Conservation (phyloP, 2,888 invertebrate genomes). For the Cylloceria caligata region DNA sequence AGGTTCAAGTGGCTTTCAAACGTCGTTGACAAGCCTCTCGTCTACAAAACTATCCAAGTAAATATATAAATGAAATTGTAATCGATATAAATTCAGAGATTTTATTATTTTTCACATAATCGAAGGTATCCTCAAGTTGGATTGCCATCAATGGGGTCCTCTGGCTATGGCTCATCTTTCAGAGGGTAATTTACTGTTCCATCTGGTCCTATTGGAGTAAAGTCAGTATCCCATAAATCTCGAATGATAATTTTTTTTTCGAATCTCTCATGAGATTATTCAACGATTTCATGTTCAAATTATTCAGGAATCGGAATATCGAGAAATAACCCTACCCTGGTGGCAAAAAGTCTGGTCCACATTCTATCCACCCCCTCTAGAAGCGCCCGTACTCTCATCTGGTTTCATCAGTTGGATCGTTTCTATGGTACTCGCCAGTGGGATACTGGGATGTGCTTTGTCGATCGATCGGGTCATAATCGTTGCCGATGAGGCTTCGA, state of each 20-base stretch:
- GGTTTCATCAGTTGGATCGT: conserved; percentile 80
- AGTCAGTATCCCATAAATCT: conserved; percentile 71
- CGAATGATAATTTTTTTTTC: background rate
- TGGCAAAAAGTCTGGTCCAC: conserved; percentile 81
- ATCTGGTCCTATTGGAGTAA: conserved; percentile 80
- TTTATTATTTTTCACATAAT: background rate
- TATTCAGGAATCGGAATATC: conserved; percentile 75
- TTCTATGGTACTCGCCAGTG: conserved; percentile 76
- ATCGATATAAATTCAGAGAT: background rate
- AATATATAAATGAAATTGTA: background rate
- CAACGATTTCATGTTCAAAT: background rate
- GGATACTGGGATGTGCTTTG: conserved; percentile 68
- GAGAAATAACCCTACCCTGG: conserved; percentile 76
- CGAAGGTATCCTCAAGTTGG: conserved; percentile 77
- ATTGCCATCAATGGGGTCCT: conserved; percentile 73
- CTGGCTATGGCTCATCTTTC: conserved; percentile 80
- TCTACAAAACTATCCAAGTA: conserved; percentile 75
- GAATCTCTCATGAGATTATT: conserved; percentile 1
- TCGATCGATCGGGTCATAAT: conserved; percentile 49
- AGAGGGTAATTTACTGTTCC: conserved; percentile 79
- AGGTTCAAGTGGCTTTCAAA: conserved; percentile 64
- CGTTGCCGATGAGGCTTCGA: conserved; percentile 41
- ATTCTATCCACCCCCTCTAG: conserved; percentile 76
- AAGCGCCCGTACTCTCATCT: conserved; percentile 77
- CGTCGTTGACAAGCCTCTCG: conserved; percentile 37